Base-by-base conservation (phyloP, 2,797 vertebrate genomes). In the Rhyacichthys aspro region DNA sequence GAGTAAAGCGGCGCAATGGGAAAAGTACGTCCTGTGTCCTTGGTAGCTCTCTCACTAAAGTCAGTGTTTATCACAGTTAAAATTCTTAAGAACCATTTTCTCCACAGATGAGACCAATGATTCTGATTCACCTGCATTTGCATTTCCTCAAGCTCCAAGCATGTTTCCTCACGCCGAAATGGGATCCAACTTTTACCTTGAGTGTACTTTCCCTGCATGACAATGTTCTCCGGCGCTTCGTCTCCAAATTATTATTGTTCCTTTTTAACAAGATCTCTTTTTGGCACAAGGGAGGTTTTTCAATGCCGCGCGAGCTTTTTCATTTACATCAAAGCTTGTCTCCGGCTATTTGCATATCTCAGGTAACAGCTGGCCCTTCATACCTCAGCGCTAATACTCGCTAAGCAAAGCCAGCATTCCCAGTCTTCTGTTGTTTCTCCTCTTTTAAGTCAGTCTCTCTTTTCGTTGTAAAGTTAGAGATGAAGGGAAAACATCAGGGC, bases 291-390 rank as follows among this genome's bases (percentile, higher is more conserved):
- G 52, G 69, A 76, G 41, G 53, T 74, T 69, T 28, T 28, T 78
- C 55, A 61, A n/a, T 68, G 62, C 63, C 8, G 72, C 64, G 39
- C 36, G 17, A 55, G 70, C 67, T 48, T 81, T 82, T 84, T 78
- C 61, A 77, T 84, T 82, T 67, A 77, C 72, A 84, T 86, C 78
- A 86, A 86, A 87, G 84, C 77, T 60, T 17, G 54, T 77, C 80
- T 59, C 38, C 38, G 34, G 43, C 53, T 58, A 79, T 86, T 86
- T 87, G 76, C 83, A 79, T 86, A 86, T 80, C 84, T 74, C 82
- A 75, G 78, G 72, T 78, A 86, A 70, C 83, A 86, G 83, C 82
- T 74, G 79, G 76, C 56, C 58, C 59, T 41, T 44, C 42, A 19
- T 55, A 43, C 70, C 56, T 74, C 59, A 59, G 59, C 46, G 61